Conservation (phyloP, 2,113 vertebrate genomes). For the Pachypanchax playfairii region DNA sequence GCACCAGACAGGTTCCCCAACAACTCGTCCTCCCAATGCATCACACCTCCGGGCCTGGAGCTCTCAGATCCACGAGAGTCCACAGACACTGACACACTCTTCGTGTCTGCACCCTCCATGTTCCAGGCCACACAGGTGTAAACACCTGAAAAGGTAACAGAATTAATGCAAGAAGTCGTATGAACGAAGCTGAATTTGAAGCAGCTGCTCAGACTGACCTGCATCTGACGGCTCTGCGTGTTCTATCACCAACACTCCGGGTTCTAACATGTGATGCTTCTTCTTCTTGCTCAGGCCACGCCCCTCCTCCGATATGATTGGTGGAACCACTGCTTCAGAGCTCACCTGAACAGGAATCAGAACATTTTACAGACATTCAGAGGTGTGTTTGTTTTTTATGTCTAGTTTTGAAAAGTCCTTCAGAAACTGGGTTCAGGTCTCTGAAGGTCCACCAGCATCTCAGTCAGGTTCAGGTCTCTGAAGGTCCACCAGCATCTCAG, state of each 20-base stretch:
- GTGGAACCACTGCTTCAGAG: slow-evolving; percentile 64
- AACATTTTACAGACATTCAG: neutral
- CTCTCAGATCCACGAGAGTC: slow-evolving; percentile 48
- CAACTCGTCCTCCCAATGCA: slow-evolving; percentile 15
- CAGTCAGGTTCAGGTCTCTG: too few relatives aligned
- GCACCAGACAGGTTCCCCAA: slow-evolving; percentile 34
- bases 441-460: too few relatives aligned
- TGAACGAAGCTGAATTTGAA: neutral
- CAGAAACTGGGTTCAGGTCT: too few relatives aligned
- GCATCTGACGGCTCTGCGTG: slow-evolving; percentile 73
- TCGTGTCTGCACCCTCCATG: slow-evolving; percentile 79
- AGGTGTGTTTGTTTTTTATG: too few relatives aligned
- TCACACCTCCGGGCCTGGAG: neutral
- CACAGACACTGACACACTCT: slow-evolving; percentile 74
- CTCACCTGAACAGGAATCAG: slow-evolving; percentile 64
- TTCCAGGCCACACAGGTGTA: slow-evolving; percentile 87
- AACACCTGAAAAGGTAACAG: slow-evolving; percentile 54
- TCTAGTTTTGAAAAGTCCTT: too few relatives aligned
- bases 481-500: too few relatives aligned
- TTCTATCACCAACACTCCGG: slow-evolving; percentile 80
- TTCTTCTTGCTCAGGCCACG: slow-evolving; percentile 53
- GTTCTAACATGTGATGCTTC: slow-evolving; percentile 73
- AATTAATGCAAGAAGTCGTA: neutral
- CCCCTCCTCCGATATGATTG: slow-evolving; percentile 58
- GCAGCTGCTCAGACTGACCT: slow-evolving; percentile 47